Evolutionary conservation across 2,888 invertebrate species (phyloP), one percentile per base, ranked within the genome.

Genomic region (Mayetiola destructor): DNA sequence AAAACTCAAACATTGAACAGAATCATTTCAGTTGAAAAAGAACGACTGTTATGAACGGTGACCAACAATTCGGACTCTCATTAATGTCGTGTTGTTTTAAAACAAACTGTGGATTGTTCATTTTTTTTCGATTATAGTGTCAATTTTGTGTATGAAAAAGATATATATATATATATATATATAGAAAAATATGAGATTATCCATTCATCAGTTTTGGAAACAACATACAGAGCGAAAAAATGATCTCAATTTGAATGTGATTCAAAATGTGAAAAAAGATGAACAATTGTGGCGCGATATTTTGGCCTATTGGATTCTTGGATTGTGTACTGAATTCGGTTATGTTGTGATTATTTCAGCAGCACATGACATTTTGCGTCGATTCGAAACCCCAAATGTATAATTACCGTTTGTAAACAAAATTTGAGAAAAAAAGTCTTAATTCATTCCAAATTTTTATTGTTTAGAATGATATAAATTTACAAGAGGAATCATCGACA

Each of bases 1-100:
- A n/a, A n/a, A 48, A n/a, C 29, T 3, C 6, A n/a, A 4, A 27
- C 27, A 48, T 27, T 16, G 27, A 20, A 27, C 4, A n/a, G 48
- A 48, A 48, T n/a, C 27, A 48, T n/a, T 48, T 48, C 48, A 48
- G 48, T 48, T 23, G 27, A 27, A 48, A 48, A 48, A 48, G 48
- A 48, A 16, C 27, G 4, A n/a, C 27, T 48, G 48, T n/a, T 5
- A 14, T 27, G 48, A 27, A 48, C 48, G 27, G 27, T 27, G n/a
- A 48, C 48, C 29, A 16, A 12, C n/a, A 48, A 27, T 27, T 48
- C 23, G 27, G 27, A 23, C n/a, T 48, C 27, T n/a, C 20, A 27
- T 23, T 21, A n/a, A n/a, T n/a, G n/a, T n/a, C n/a, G n/a, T n/a
- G n/a, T n/a, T n/a, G n/a, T n/a, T n/a, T n/a, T n/a, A n/a, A n/a